These are phyloP conservation scores for Lamellibrachia satsuma DNA, from an alignment of 2,888 invertebrate species.

Conservation along the genomic window DNA sequence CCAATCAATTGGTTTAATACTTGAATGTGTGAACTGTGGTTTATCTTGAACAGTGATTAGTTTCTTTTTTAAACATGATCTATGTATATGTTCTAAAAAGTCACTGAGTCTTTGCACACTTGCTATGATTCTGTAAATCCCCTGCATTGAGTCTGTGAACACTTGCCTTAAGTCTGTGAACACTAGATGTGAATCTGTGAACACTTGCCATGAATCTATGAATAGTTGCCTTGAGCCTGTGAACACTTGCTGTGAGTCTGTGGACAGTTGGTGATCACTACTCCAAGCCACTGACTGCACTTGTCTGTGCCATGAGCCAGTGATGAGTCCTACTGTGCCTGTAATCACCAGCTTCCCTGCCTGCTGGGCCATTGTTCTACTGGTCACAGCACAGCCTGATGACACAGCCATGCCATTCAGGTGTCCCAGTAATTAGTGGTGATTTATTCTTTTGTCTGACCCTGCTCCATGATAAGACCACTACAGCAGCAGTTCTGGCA, in stretches of 20 bases:
- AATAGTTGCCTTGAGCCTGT: neutral
- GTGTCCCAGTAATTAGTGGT: neutral
- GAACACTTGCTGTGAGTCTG: neutral
- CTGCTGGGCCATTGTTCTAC: slow-evolving; percentile 7
- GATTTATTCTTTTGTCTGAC: slow-evolving; percentile 17
- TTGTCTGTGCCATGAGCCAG: neutral
- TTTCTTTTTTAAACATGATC: neutral
- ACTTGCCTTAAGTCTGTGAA: neutral
- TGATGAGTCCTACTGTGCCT: slow-evolving; percentile 17
- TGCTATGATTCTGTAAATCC: neutral
- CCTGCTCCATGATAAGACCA: slow-evolving; percentile 5
- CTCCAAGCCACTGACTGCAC: neutral
- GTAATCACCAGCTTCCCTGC: slow-evolving; percentile 5
- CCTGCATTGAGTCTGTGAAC: neutral
- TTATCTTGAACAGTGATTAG: neutral
- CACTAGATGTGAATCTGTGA: neutral
- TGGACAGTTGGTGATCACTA: neutral
- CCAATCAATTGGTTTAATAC: neutral
- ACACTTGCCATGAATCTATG: neutral
- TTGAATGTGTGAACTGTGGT: neutral
- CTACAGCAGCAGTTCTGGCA: neutral
- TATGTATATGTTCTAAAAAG: neutral
- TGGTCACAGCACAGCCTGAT: neutral
- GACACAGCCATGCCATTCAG: neutral
- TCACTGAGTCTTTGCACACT: neutral